phyloP scores from a whole-genome alignment of 2,888 invertebrate species.

The Cataglyphis altisquamis region DNA sequence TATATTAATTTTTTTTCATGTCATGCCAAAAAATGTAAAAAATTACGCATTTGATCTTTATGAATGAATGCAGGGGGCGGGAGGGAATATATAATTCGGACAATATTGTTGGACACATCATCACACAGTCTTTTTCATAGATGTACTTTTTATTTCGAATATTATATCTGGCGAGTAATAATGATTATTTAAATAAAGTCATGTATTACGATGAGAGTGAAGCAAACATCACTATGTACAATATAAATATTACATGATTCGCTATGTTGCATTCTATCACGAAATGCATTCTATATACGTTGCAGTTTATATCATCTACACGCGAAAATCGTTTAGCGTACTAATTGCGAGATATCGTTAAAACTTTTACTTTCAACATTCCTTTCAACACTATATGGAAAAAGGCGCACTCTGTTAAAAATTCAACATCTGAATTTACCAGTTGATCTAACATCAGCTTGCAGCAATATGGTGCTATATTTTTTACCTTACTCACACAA shows the following conservation, averaged over 20 bases:
- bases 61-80: background rate
- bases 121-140: conserved; percentile 16
- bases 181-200: conserved; percentile 71
- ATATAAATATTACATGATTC: conserved; percentile 74
- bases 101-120: background rate
- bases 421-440: conserved; percentile 50
- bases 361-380: conserved; percentile 57
- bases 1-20: background rate
- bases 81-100: background rate
- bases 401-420: conserved; percentile 51
- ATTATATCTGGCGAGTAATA: conserved; percentile 70
- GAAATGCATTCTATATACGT: conserved; percentile 58
- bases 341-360: conserved; percentile 48
- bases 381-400: conserved; percentile 50
- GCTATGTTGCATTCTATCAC: conserved; percentile 66
- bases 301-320: conserved; percentile 45
- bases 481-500: conserved; percentile 61
- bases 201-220: conserved; percentile 69
- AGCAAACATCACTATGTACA: conserved; percentile 73
- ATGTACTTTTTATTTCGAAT: conserved; percentile 58
- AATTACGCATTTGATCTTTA: background rate
- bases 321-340: conserved; percentile 49
- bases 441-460: conserved; percentile 49
- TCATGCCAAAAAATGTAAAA: too few species aligned
- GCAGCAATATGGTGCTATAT: conserved; percentile 54